Conservation (phyloP, 2,888 invertebrate genomes). For the Arenicola marina region DNA sequence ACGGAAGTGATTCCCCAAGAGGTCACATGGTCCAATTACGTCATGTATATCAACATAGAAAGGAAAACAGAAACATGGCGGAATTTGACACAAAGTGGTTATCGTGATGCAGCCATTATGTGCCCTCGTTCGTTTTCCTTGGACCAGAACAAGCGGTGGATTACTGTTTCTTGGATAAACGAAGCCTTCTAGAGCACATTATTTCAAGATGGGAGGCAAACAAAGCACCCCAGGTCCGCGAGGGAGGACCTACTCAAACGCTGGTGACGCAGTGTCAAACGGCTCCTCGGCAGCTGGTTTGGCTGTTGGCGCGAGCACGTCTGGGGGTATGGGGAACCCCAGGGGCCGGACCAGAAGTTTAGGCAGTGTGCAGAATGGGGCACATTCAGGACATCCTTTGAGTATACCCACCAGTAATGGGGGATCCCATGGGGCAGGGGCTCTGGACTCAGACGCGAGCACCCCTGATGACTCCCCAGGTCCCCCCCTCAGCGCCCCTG, state of each 20-base stretch:
- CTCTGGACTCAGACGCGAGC: constrained; percentile 56
- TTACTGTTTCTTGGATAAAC: no score
- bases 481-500: background rate
- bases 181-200: no score
- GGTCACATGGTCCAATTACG: constrained; percentile 5
- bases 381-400: constrained; percentile 36
- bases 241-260: background rate
- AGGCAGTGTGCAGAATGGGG: constrained; percentile 43
- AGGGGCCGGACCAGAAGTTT: constrained; percentile 45
- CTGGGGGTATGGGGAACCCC: background rate
- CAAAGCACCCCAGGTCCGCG: constrained; percentile 1
- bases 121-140: no score
- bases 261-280: constrained; percentile 3
- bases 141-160: no score
- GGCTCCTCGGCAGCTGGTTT: background rate
- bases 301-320: background rate
- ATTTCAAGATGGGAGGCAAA: constrained; percentile 2
- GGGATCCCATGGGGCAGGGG: constrained; percentile 33
- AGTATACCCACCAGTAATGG: constrained; percentile 50
- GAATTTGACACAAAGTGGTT: no score
- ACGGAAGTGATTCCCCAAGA: constrained; percentile 2
- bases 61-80: no score
- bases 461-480: constrained; percentile 52
- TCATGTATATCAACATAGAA: constrained; percentile 5
- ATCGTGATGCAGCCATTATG: no score